Base-by-base conservation (phyloP, 1,140 invertebrate genomes). In the Bombus superbus region DNA sequence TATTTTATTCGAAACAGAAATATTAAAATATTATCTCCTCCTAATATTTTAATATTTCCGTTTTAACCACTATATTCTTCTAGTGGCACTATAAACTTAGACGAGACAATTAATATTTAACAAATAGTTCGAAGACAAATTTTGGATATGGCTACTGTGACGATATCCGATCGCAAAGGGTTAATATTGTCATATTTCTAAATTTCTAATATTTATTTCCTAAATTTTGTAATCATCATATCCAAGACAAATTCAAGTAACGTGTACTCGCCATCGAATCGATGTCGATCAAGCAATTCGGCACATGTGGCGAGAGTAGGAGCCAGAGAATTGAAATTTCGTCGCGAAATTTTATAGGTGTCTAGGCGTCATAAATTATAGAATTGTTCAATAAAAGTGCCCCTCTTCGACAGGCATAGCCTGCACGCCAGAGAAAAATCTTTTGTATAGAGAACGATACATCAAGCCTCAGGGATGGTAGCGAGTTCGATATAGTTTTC, bases 381-480 rank as follows among this genome's bases (percentile, higher is more conserved):
- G 32, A 80, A 64, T 80, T 38, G 32, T 64, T 44, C 64, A 15
- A 72, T 62, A 79, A 79, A 79, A 44, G 22, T 32, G 15, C 40
- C 53, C 22, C 32, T 64, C 8, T 40, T 22, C 53, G 32, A 62
- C n/a, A 71, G 6, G 1, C 74, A 35, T 22, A 47, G 35, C 47
- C 4, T 15, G n/a, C 38, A 22, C 53, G 11, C 10, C 32, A 66
- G n/a, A 25, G 28, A 64, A 40, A 38, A 22, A 8, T 62, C 68
- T n/a, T 80, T 47, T 73, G 69, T 85, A 85, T 6, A 47, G 40
- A 53, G 66, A 72, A 38, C 68, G 66, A 85, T 80, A 73, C 76
- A 84, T 84, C 83, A 72, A 72, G 5, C 18, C 18, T 53, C 47
- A 53, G 47, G 44, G 4, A 9, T 3, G 8, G 13, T 59, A 22